Percentiles rank a stretch among this genome's conserved stretches.
phyloP scores from a whole-genome alignment of 2,113 vertebrate species.

The Scomber scombrus region DNA sequence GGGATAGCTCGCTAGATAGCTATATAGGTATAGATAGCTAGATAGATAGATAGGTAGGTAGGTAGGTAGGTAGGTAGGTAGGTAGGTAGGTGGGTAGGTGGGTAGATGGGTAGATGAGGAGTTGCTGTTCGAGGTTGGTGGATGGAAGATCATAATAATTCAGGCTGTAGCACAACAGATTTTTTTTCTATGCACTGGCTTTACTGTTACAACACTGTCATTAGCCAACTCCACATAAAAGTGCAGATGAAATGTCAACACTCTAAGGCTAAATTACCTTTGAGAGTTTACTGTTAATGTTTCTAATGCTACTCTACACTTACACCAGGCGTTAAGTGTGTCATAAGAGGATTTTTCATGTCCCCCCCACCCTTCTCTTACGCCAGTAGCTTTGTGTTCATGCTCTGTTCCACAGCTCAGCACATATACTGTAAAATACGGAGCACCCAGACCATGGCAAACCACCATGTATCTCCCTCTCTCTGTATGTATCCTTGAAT shows the following conservation, averaged over 20 bases:
- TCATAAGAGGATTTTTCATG: conserved; percentile 42
- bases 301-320: conserved; percentile 12
- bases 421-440: conserved; percentile 60
- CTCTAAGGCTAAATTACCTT: conserved; percentile 40
- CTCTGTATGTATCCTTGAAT: conserved; percentile 70
- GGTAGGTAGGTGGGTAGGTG: neutral
- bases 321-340: conserved; percentile 13
- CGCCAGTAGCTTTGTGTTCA: conserved; percentile 30
- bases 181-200: neutral
- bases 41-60: neutral
- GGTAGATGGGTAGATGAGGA: neutral
- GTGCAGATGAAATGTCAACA: conserved; percentile 40
- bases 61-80: neutral
- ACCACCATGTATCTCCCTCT: conserved; percentile 37
- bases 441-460: conserved; percentile 60
- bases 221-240: conserved; percentile 47
- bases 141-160: conserved; percentile 23
- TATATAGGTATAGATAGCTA: too few species aligned
- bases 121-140: neutral
- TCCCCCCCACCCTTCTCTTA: neutral
- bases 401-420: conserved; percentile 57
- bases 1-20: too few species aligned
- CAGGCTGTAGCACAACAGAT: conserved; percentile 1
- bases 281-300: conserved; percentile 26
- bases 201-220: conserved; percentile 17